Base-by-base conservation (phyloP, 2,888 invertebrate species). In the Ophion ventricosus region DNA sequence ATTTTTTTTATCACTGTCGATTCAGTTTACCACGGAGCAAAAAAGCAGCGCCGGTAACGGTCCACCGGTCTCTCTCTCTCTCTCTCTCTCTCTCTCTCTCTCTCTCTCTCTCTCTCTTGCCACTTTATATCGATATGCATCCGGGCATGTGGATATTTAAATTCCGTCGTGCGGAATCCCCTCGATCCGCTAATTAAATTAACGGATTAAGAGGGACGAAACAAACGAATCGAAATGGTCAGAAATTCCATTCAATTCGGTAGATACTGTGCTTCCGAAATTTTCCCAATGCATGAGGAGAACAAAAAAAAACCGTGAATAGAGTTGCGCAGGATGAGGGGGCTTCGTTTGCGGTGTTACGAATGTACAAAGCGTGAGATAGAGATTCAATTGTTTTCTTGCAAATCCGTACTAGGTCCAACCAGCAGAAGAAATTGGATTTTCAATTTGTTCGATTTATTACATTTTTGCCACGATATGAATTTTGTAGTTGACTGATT, bases 201-300 rank as follows among this genome's bases (percentile, higher is more conserved):
- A 84, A 57, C 67, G 82, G 82, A 84, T 84, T 82, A 84, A 84
- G 76, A 76, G 49, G 59, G 35, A 63, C 35, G 57, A 56, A 70
- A 70, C 64, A 80, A 82, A 79, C 79, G 79, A 82, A 84, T 84
- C 76, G 76, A 82, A 84, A 75, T 74, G 61, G 72, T 35, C 54
- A 72, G 40, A 64, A 75, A 74, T 75, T 70, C 56, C 57, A 75
- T 82, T 84, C 56, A 84, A 79, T 82, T 82, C 82, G 61, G 64
- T 20, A 61, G 66, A 59, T 67, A 54, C 40, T 40, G 11, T 17
- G 40, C 56, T 57, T 69, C 49, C 66, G 75, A 72, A 76, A 84
- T 79, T 66, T 66, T 17, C 20, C 4, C 17, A 49, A 17, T 49
- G 49, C 29, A 35, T 14, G 59, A 43, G 35, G 40, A 43, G 35